phyloP scores from a whole-genome alignment of 2,888 invertebrate species.

The Thelaira solivaga region DNA sequence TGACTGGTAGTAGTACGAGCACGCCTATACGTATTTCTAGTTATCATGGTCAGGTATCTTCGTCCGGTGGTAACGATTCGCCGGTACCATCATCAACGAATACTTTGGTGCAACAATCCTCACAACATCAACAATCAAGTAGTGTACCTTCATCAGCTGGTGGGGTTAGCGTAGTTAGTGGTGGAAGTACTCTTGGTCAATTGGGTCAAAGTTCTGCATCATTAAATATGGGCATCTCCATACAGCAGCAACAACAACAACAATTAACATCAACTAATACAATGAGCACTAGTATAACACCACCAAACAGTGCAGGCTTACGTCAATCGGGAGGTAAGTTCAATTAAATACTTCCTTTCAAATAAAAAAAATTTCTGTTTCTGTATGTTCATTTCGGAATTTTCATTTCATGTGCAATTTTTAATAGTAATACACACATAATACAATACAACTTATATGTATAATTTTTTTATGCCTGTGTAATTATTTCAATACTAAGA shows the following conservation, averaged over 20 bases:
- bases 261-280: slow-evolving; percentile 68
- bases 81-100: slow-evolving; percentile 64
- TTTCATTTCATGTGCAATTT: no score
- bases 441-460: no score
- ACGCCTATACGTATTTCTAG: slow-evolving; percentile 74
- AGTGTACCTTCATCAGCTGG: slow-evolving; percentile 62
- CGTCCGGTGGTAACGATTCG: slow-evolving; percentile 55
- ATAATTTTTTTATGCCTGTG: no score
- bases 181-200: slow-evolving; percentile 67
- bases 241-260: slow-evolving; percentile 65
- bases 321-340: slow-evolving; percentile 73
- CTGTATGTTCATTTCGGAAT: no score
- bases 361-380: no score
- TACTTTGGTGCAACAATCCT: slow-evolving; percentile 65
- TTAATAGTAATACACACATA: no score
- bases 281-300: slow-evolving; percentile 70
- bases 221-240: slow-evolving; percentile 45
- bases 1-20: slow-evolving; percentile 65
- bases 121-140: slow-evolving; percentile 49
- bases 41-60: slow-evolving; percentile 63
- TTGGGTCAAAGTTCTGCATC: slow-evolving; percentile 59
- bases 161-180: slow-evolving; percentile 62
- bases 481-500: no score
- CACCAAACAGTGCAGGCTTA: slow-evolving; percentile 74
- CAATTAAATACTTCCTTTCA: no score